Base-by-base conservation (phyloP, 2,113 vertebrate genomes). In the Rhombomys opimus region DNA sequence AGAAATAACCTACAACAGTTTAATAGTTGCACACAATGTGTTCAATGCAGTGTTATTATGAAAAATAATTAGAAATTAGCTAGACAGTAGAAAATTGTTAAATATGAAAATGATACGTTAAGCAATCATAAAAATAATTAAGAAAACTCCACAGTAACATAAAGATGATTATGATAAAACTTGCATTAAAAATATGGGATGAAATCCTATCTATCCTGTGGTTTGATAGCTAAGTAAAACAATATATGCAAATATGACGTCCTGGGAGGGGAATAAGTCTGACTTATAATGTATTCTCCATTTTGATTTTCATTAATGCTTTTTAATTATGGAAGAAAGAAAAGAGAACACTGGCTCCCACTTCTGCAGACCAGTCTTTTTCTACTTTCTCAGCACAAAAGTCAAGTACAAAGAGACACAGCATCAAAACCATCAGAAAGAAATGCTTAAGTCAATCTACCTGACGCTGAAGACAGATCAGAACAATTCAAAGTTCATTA, bases 11-110 rank as follows among this genome's bases (percentile, higher is more conserved):
- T 87, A 57, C 63, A 91, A 85, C 30, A 85, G 90, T 65, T 61
- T 94, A 91, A 94, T 30, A 82, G 35, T 61, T 87, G 35, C 10
- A 38, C 3, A 5, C 67, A 80, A 76, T 11, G 93, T 93, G 67
- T 68, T 73, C 57, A 84, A 35, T 70, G 30, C 10, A 91, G 20
- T 15, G 46, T 10, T 94, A 88, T 54, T 94, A 63, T 32, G 50
- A 91, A 63, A 84, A 91, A 86, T 95, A 97, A 73, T 65, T 88
- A 91, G 52, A 95, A 96, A 96, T 90, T 75, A 88, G 90, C 27
- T 96, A 76, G 57, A 50, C 50, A 90, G 68, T 80, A 95, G 59
- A 87, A 91, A 92, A 82, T 7, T 41, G 14, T 76, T 95, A 87
- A 87, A 92, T 78, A 95, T 25, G 59, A 87, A n/a, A 96, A 73